phyloP scores from a whole-genome alignment of 2,888 invertebrate genomes.

The Cryptocheilus praepositus region DNA sequence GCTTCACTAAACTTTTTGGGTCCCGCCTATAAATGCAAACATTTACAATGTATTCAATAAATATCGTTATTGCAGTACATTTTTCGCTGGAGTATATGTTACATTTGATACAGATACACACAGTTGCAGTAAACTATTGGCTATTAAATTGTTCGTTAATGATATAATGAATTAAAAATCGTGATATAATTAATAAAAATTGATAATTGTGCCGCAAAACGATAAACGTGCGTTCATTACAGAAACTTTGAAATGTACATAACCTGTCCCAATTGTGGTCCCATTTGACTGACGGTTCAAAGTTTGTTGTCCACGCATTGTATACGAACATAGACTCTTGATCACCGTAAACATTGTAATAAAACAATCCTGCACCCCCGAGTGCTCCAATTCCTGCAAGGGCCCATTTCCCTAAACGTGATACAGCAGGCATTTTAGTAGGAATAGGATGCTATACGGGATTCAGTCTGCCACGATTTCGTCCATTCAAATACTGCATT shows the following conservation, averaged over 20 bases:
- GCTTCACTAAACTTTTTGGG: constrained; percentile 83
- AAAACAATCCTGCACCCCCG: constrained; percentile 81
- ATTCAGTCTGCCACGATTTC: too few species aligned
- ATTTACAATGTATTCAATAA: too few species aligned
- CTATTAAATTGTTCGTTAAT: background rate
- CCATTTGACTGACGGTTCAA: constrained; percentile 84
- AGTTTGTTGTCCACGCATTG: constrained; percentile 84
- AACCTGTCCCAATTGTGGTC: constrained; percentile 93
- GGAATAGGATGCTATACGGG: background rate
- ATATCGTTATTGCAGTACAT: too few species aligned
- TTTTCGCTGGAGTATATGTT: background rate
- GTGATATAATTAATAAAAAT: background rate
- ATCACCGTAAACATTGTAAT: constrained; percentile 75
- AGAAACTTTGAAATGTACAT: constrained; percentile 48
- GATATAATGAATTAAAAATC: background rate
- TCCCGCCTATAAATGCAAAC: constrained; percentile 78
- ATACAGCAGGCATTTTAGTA: constrained; percentile 35
- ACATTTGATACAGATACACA: background rate
- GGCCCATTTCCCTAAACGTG: constrained; percentile 77
- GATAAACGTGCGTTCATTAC: constrained; percentile 4
- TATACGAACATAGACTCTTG: constrained; percentile 75
- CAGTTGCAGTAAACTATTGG: background rate
- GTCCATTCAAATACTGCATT: background rate
- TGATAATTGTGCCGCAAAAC: background rate
- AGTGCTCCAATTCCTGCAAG: constrained; percentile 80